Base-by-base conservation (phyloP, 1,140 invertebrate genomes). In the Drosophila lacteicornis region DNA sequence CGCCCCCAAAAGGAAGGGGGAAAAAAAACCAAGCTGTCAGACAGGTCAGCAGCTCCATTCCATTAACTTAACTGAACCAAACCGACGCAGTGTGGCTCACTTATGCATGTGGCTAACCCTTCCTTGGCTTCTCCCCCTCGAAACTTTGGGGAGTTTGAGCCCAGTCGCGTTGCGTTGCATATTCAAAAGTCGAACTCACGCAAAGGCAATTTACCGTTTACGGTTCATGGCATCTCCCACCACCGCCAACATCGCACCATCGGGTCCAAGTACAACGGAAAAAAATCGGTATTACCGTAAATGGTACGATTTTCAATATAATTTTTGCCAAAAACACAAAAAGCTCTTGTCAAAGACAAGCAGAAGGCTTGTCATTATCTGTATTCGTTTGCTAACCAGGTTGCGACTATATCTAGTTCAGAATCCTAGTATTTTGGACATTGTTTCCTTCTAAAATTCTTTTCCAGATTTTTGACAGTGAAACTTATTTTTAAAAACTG, bases 161-260 rank as follows among this genome's bases (percentile, higher is more conserved):
- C 17, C 17, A 36, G 51, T 55, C 51, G 33, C 22, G 19, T 55
- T 40, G 53, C 53, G 53, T 40, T 71, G 69, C 67, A 73, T 59
- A 59, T 68, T 78, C 43, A 77, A 70, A 77, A 66, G 59, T 69
- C 77, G 78, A 81, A 85, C 63, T 71, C 85, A 90, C 66, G 80
- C 84, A 84, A 87, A 84, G 66, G 76, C 66, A 84, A 88, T 88
- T 84, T 75, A 90, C 80, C 69, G 76, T 88, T 88, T 85, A 84
- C 78, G 85, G 84, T 88, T 88, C 84, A 90, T 53, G 78, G 85
- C 77, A 38, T 76, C 33, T 40, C 57, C 55, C 36, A 33, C 56
- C 53, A 25, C 27, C 36, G 27, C 8, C 19, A 40, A 71, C 36
- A 50, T 68, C 19, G 38, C 63, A 67, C 65, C 59, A 30, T 63